Conservation (phyloP, 2,113 vertebrate species). For the Grallaria varia region DNA sequence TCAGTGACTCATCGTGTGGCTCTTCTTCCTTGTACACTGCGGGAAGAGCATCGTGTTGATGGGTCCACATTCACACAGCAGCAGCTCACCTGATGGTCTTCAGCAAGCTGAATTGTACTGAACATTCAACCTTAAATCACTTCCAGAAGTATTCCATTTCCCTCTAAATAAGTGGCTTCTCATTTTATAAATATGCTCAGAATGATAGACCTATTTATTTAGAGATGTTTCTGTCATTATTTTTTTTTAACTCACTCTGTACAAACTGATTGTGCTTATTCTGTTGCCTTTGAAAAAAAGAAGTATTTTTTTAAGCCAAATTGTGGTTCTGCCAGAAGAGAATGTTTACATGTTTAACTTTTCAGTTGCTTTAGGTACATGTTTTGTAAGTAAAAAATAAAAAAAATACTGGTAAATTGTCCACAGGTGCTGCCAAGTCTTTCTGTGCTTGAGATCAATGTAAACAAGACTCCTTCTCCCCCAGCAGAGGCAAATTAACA, state of each 20-base stretch:
- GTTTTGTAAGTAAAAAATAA: constrained; percentile 54
- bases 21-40: not conserved
- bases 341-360: constrained; percentile 48
- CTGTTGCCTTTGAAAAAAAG: constrained; percentile 33
- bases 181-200: not conserved
- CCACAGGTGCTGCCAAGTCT: not conserved
- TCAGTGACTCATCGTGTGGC: accelerated
- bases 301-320: constrained; percentile 64
- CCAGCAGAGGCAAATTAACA: not conserved
- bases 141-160: not conserved
- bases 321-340: constrained; percentile 11
- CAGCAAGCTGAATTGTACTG: not conserved
- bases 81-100: not conserved
- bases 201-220: constrained; percentile 57
- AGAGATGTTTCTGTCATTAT: constrained; percentile 29
- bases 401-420: not conserved
- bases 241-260: constrained; percentile 12
- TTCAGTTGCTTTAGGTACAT: constrained; percentile 27
- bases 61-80: not conserved
- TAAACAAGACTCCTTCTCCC: not conserved
- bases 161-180: not conserved
- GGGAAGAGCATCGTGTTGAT: not conserved
- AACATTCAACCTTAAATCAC: not conserved
- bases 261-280: constrained; percentile 42
- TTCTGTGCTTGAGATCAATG: not conserved